Evolutionary conservation across 2,888 invertebrate genomes (phyloP), one percentile per base, ranked within the genome.

Genomic region (Oscheius sp.): DNA sequence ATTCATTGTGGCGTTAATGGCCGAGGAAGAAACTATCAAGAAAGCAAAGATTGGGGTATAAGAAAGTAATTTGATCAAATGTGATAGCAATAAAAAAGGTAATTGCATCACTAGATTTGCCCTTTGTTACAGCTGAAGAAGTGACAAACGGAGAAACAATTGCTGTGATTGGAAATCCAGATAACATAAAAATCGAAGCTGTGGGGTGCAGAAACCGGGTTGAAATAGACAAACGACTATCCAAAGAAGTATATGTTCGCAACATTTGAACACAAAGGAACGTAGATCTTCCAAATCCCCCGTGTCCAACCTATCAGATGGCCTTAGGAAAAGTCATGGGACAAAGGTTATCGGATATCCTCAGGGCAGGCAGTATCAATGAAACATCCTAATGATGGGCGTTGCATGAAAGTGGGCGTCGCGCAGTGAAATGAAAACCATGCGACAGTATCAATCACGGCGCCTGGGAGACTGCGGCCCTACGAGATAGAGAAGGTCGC

Each of bases 391-490:
- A 37, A 48, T 48, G 48, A 23, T 48, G 27, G 23, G 25, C 48
- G 23, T 25, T 20, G 42, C 17, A 42, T 15, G 48, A 25, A 48
- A 23, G 45, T 39, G 45, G 42, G 61, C 61, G 61, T 61, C 61
- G 61, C 61, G 61, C 61, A 61, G 42, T 61, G 61, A 61, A 61
- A 61, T 61, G 61, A 61, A 61, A 61, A 61, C 61, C 61, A 61
- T 61, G 61, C 61, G 61, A 61, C 61, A 61, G 61, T 61, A 61
- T 61, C 61, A 61, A 61, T 61, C 61, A 61, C 31, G 61, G 61
- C 61, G 61, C 61, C 61, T 61, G 20, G 61, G 61, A 58, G 58
- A 58, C 58, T 58, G 58, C 39, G 61, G 42, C 45, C 42, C 42
- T 61, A 61, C 20, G 37, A 25, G 55, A 55, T 33, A 8, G 55